Percentiles rank a stretch among this genome's conserved stretches.
Conservation (phyloP, 2,113 vertebrate species). For the Brevimyrus niger region DNA sequence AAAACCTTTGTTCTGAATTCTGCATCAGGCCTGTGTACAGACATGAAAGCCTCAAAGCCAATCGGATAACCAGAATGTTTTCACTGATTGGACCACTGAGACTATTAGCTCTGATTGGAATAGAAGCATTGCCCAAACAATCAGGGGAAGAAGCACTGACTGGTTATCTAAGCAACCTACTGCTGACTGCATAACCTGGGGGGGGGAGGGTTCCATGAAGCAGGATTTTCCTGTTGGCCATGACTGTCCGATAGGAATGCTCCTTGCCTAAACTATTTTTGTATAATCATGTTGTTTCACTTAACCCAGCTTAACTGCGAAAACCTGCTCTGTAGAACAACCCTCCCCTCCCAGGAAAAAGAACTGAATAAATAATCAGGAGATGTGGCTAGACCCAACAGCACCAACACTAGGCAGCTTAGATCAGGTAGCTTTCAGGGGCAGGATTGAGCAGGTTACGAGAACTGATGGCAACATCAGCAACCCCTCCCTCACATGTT, state of each 20-base stretch:
- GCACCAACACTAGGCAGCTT: not conserved
- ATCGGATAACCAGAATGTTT: not conserved
- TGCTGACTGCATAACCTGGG: not conserved
- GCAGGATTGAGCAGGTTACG: not conserved
- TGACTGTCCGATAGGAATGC: not conserved
- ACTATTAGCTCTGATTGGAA: not conserved
- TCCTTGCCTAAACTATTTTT: not conserved
- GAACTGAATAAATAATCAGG: not conserved
- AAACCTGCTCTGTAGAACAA: not conserved
- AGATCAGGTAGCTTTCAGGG: not conserved
- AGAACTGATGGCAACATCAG: not conserved
- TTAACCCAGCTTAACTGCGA: not conserved
- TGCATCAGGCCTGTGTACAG: not conserved
- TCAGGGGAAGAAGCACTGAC: not conserved
- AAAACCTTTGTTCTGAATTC: not conserved
- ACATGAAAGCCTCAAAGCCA: not conserved
- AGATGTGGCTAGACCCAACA: not conserved
- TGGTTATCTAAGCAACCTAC: not conserved
- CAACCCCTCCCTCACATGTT: not conserved
- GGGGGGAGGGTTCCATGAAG: not conserved
- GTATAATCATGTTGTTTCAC: not conserved
- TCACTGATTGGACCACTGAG: not conserved
- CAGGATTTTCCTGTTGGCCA: not conserved
- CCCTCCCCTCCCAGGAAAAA: not conserved
- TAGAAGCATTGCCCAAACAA: not conserved